These are phyloP conservation scores for Hydra vulgaris DNA, from an alignment of 30 jellyfish, hydroid and myxozoan genomes.

Conservation along the genomic window DNA sequence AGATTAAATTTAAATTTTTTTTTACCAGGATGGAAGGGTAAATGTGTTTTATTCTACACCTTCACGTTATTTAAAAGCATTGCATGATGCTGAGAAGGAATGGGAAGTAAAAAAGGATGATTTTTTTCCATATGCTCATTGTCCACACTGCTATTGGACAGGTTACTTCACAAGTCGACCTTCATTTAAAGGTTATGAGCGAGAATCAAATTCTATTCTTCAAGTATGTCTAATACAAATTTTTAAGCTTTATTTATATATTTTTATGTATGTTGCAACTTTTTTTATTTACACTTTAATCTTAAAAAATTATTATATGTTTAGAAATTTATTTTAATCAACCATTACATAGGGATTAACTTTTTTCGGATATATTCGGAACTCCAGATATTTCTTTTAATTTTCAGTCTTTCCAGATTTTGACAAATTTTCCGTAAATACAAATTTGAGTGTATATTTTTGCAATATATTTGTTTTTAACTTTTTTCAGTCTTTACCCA, in stretches of 20 bases:
- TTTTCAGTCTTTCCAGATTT: too few relatives aligned
- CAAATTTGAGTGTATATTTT: too few relatives aligned
- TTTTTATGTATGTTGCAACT: background rate
- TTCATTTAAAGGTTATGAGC: conserved; percentile 69
- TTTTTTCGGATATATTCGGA: too few relatives aligned
- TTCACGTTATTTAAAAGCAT: conserved; percentile 68
- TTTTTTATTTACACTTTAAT: background rate
- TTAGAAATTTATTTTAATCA: too few relatives aligned
- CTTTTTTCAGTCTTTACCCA: too few relatives aligned
- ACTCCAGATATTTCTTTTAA: too few relatives aligned
- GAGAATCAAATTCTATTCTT: conserved; percentile 58
- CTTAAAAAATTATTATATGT: too few relatives aligned
- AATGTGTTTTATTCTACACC: conserved; percentile 85
- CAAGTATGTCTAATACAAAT: conserved; percentile 35
- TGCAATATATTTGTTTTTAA: too few relatives aligned
- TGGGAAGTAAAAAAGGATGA: conserved; percentile 96
- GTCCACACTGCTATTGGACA: conserved; percentile 95
- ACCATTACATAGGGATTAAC: too few relatives aligned
- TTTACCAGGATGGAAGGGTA: conserved; percentile 72
- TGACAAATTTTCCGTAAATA: too few relatives aligned
- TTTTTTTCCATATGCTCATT: conserved; percentile 94
- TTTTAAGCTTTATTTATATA: background rate
- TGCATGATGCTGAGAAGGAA: conserved; percentile 45
- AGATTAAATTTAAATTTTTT: background rate
- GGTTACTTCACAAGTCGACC: conserved; percentile 96